Percentiles rank a stretch among this genome's conserved stretches.
Conservation (phyloP, 92 coral and sea anemone species). For the Actinernus sp. region DNA sequence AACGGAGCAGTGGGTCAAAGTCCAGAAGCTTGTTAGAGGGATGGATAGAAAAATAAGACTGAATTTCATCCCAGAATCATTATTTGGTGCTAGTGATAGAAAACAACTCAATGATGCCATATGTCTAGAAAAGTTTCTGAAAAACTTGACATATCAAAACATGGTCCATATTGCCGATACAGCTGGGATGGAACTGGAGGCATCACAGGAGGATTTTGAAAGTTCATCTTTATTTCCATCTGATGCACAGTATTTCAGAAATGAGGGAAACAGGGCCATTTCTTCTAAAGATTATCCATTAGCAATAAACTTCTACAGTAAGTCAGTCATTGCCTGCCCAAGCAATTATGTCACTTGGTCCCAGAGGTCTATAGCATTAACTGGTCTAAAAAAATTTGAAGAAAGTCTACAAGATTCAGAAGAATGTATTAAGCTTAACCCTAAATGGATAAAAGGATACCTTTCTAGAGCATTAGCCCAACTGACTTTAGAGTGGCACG, state of each 20-base stretch:
- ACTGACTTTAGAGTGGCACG: neutral
- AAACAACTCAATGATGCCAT: neutral
- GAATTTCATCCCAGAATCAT: neutral
- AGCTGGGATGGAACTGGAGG: neutral
- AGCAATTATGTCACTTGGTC: neutral
- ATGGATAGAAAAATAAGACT: neutral
- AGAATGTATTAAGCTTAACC: neutral
- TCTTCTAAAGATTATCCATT: neutral
- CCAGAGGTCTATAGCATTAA: neutral
- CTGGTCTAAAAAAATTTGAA: neutral
- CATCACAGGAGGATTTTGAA: neutral
- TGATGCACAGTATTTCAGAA: neutral
- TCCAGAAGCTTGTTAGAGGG: conserved; percentile 1
- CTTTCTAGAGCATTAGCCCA: neutral
- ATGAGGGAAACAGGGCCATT: neutral
- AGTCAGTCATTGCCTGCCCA: neutral
- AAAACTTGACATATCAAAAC: neutral
- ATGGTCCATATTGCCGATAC: neutral
- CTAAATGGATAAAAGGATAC: conserved; percentile 1
- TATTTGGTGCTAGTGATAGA: neutral
- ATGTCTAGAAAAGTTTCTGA: neutral
- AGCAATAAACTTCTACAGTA: neutral
- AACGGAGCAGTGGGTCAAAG: conserved; percentile 1
- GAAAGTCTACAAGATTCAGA: neutral
- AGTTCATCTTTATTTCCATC: neutral